Percentiles rank a stretch among this genome's conserved stretches.
phyloP scores from a whole-genome alignment of 2,888 invertebrate genomes.

The Leucophenga montana region DNA sequence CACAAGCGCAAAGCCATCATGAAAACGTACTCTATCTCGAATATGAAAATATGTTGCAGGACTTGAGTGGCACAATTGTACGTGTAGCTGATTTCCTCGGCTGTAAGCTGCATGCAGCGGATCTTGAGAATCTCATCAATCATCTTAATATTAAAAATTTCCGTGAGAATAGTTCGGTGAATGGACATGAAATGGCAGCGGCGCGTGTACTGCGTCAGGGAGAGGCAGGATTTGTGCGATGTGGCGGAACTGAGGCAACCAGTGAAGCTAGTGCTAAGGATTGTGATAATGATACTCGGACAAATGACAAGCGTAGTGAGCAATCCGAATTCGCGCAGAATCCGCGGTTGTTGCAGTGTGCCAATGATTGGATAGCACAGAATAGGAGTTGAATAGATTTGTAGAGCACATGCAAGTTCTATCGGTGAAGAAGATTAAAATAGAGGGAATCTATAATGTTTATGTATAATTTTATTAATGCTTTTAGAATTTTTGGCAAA shows the following conservation, averaged over 20 bases:
- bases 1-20: constrained; percentile 79
- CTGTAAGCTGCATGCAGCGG: constrained; percentile 76
- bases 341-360: constrained; percentile 2
- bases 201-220: constrained; percentile 77
- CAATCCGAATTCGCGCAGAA: constrained; percentile 2
- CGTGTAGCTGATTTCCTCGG: constrained; percentile 79
- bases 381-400: neutral
- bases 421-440: no score
- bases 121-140: constrained; percentile 78
- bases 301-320: neutral
- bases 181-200: constrained; percentile 79
- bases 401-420: no score
- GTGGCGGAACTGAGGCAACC: constrained; percentile 63
- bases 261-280: neutral
- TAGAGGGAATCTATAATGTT: no score
- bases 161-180: constrained; percentile 85
- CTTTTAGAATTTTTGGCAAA: no score
- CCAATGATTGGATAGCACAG: constrained; percentile 17
- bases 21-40: constrained; percentile 83
- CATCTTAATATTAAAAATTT: constrained; percentile 89
- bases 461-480: no score
- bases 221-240: constrained; percentile 78
- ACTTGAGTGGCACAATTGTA: constrained; percentile 76
- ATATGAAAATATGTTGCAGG: constrained; percentile 84
- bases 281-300: no score